Evolutionary conservation across 2,797 vertebrate genomes (phyloP), one percentile per base, ranked within the genome.

Genomic region (Limnodromus scolopaceus): DNA sequence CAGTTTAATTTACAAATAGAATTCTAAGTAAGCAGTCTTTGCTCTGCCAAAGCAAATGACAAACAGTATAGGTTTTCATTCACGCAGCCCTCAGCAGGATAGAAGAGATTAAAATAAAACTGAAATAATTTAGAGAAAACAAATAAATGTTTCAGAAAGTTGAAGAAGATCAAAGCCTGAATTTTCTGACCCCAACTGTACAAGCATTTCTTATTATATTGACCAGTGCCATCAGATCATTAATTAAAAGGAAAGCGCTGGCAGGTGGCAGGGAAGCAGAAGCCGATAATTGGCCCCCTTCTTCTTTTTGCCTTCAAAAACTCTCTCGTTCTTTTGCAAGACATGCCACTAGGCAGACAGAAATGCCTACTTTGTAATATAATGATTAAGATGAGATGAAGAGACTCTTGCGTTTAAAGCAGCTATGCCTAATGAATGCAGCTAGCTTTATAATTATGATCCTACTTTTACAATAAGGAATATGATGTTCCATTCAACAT

Each of bases 261-360:
- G 99, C 99, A 99, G 99, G 99, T 99, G 99, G 99, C 99, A 98
- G 98, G 97, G 97, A 99, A 98, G 98, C 98, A 98, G 98, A 98
- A 98, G 98, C 99, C 98, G 98, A 98, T 99, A 99, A 99, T 99
- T 99, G 99, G 99, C 98, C 98, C 98, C 99, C 98, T 99, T 99
- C 99, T 99, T 99, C 98, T 98, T 97, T 96, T 96, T 97, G 97
- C 98, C 98, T 98, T 98, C 98, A 98, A 98, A 98, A 98, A 98
- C 98, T 97, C 97, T 93, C 97, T 97, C 97, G 78, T 98, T 98
- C 98, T 98, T 98, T 98, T 98, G 98, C 98, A 98, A 99, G 99
- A 99, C 98, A 98, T 99, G 99, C 99, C 99, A 99, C 98, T 98
- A 98, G 99, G 99, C 99, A 99, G 99, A 98, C 99, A 99, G 98